A percentile compares a stretch with the other conserved stretches of the same genome.
Conservation (phyloP, 1,140 invertebrate genomes). For the Aphelinus certus region DNA sequence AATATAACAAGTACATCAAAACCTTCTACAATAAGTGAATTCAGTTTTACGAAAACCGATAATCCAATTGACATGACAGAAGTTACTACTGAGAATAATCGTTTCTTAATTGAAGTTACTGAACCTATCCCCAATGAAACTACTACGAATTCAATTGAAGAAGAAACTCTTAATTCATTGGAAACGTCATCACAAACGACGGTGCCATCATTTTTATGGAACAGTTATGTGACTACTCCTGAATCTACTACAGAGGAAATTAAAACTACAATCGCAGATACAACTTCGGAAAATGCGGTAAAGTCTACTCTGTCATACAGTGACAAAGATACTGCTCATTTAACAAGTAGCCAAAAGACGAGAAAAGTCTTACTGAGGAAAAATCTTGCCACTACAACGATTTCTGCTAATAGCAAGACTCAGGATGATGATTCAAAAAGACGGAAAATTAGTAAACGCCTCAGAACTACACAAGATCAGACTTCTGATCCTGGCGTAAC, state of each 20-base stretch:
- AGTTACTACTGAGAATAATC: constrained; percentile 12
- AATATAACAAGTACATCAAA: not conserved
- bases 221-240: not conserved
- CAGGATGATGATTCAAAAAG: constrained; percentile 29
- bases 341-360: constrained; percentile 35
- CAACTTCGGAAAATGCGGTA: not conserved
- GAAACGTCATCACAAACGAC: constrained; percentile 34
- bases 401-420: constrained; percentile 20
- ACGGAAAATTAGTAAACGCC: constrained; percentile 54
- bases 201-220: constrained; percentile 16
- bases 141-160: constrained; percentile 5
- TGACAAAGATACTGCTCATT: too few species aligned
- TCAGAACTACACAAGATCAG: constrained; percentile 44
- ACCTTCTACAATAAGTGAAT: not conserved
- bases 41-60: not conserved
- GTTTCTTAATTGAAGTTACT: constrained; percentile 34
- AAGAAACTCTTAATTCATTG: constrained; percentile 22
- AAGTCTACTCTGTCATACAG: too few species aligned
- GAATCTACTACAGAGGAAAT: constrained; percentile 2
- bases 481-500: not conserved
- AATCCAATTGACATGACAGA: not conserved
- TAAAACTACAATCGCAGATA: constrained; percentile 23
- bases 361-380: constrained; percentile 50
- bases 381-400: constrained; percentile 35
- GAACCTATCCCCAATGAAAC: constrained; percentile 19